Conservation (phyloP, 2,113 vertebrate species). For the Bambusicola thoracicus region DNA sequence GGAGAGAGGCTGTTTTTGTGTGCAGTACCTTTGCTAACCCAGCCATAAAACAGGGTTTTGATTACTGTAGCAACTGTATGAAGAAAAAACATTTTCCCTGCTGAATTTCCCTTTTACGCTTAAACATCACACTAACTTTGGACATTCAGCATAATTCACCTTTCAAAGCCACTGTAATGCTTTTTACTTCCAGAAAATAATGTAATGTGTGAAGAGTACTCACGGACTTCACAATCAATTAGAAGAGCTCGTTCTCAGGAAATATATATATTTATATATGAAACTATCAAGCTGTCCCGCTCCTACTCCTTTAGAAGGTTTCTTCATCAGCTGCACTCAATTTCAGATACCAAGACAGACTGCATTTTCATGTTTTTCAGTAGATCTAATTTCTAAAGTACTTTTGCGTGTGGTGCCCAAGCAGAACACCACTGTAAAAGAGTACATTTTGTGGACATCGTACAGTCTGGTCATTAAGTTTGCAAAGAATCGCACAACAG, state of each 20-base stretch:
- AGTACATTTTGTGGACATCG: not conserved
- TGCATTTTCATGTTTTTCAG: constrained; percentile 4
- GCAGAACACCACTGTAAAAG: not conserved
- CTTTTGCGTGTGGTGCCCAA: not conserved
- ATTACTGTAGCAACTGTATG: not conserved
- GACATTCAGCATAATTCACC: not conserved
- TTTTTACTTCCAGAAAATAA: constrained; percentile 24
- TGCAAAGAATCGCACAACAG: not conserved
- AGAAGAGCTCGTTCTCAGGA: not conserved
- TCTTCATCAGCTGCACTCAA: not conserved
- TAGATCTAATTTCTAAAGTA: not conserved
- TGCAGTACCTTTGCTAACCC: not conserved
- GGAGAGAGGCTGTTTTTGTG: not conserved
- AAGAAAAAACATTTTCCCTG: not conserved
- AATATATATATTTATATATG: not conserved
- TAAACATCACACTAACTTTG: not conserved
- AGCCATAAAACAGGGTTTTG: not conserved
- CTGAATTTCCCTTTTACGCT: constrained; percentile 31
- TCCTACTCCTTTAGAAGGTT: not conserved
- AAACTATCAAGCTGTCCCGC: not conserved
- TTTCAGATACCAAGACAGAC: not conserved
- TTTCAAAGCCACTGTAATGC: constrained; percentile 2
- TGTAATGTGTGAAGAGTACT: not conserved
- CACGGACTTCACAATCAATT: not conserved
- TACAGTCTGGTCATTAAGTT: not conserved